A percentile compares a stretch with the other conserved stretches of the same genome.
Evolutionary conservation across 1,140 invertebrate genomes (phyloP).

Genomic region (Orchesella cincta): DNA sequence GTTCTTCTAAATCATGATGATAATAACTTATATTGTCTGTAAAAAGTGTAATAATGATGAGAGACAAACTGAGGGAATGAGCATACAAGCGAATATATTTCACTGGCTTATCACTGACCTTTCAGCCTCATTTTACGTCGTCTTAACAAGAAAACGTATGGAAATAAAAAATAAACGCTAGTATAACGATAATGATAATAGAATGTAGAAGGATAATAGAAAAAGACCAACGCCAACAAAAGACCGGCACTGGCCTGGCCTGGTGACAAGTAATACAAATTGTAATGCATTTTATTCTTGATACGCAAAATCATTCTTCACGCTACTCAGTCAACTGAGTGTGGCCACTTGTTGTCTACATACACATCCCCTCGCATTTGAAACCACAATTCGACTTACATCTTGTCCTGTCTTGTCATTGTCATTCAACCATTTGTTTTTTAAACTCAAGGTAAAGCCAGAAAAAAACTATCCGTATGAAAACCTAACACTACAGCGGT

Average conservation of each 20-base stretch:
- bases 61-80: not conserved
- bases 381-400: too few relatives aligned
- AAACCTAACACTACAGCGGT: too few relatives aligned
- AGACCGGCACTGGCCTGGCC: not conserved
- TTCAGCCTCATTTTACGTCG: constrained; percentile 2
- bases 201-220: not conserved
- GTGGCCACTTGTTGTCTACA: too few relatives aligned
- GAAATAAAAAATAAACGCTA: not conserved
- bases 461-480: too few relatives aligned
- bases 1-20: not conserved
- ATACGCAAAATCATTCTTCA: too few relatives aligned
- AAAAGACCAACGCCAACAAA: not conserved
- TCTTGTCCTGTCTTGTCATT: too few relatives aligned
- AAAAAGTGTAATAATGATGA: not conserved
- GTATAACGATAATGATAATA: not conserved
- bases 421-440: too few relatives aligned
- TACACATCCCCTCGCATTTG: too few relatives aligned
- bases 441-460: too few relatives aligned
- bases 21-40: not conserved
- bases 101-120: not conserved
- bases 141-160: too few relatives aligned
- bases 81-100: not conserved
- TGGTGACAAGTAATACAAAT: not conserved
- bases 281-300: not conserved
- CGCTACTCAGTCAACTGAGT: too few relatives aligned